A percentile compares a stretch with the other conserved stretches of the same genome.
Conservation (phyloP, 2,888 invertebrate species). For the Calameuta filiformis region DNA sequence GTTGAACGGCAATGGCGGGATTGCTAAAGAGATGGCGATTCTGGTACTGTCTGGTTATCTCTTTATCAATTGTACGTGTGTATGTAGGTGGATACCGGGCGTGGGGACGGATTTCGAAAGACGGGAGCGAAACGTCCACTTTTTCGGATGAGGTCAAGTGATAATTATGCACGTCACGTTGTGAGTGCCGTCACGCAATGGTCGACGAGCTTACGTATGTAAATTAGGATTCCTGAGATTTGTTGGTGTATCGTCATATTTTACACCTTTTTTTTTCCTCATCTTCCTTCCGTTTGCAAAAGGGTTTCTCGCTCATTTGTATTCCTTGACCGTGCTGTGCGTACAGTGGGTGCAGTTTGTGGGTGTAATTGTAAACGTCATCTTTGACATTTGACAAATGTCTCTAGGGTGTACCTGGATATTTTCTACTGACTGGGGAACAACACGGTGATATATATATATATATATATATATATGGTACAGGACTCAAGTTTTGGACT, state of each 20-base stretch:
- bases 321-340: neutral
- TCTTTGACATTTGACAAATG: neutral
- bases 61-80: neutral
- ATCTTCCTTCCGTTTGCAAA: neutral
- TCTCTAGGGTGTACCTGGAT: neutral
- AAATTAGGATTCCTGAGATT: neutral
- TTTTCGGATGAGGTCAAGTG: neutral
- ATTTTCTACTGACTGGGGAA: neutral
- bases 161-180: neutral
- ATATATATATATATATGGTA: too few relatives aligned
- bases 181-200: neutral
- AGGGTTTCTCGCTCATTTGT: neutral
- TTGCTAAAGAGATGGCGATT: conserved; percentile 19
- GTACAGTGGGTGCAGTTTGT: neutral
- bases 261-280: neutral
- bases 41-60: neutral
- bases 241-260: neutral
- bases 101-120: neutral
- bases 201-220: neutral
- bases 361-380: neutral
- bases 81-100: neutral
- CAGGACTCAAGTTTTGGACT: neutral
- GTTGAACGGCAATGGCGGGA: conserved; percentile 48
- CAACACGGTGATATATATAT: neutral
- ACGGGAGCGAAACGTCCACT: neutral